These are phyloP conservation scores for Dione vanillae DNA, from an alignment of 2,888 invertebrate genomes.

Conservation along the genomic window DNA sequence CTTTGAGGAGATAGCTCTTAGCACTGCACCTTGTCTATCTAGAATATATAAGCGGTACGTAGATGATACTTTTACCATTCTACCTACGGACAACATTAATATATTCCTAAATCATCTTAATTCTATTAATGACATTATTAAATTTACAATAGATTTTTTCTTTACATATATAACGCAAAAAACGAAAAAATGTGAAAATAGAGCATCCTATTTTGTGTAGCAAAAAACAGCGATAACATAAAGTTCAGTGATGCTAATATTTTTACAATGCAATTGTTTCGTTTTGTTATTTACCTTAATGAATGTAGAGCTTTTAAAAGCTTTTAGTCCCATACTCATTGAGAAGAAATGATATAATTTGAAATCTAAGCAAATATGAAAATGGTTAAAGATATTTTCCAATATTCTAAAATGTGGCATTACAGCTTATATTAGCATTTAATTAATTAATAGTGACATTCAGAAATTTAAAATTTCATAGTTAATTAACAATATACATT, in stretches of 20 bases:
- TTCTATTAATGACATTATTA: too few relatives aligned
- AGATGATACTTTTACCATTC: too few relatives aligned
- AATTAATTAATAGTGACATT: background rate
- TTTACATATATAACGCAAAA: too few relatives aligned
- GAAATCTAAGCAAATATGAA: background rate
- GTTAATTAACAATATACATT: slow-evolving; percentile 6
- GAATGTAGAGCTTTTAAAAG: slow-evolving; percentile 15
- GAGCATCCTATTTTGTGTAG: background rate
- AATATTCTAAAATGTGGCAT: background rate
- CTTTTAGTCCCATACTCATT: background rate
- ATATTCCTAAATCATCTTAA: too few relatives aligned
- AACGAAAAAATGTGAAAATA: background rate
- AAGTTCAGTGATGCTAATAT: slow-evolving; percentile 2
- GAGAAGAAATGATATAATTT: slow-evolving; percentile 2
- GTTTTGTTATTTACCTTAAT: slow-evolving; percentile 7
- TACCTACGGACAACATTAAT: too few relatives aligned
- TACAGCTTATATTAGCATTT: background rate
- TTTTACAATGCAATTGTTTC: slow-evolving; percentile 6
- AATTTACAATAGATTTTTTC: too few relatives aligned
- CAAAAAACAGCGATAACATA: background rate
- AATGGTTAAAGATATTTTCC: background rate
- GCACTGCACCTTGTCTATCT: too few relatives aligned
- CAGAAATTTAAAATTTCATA: background rate
- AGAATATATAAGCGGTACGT: too few relatives aligned
- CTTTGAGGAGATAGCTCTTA: too few relatives aligned